phyloP scores from a whole-genome alignment of 1,140 invertebrate genomes.

The Drosophila cardini region DNA sequence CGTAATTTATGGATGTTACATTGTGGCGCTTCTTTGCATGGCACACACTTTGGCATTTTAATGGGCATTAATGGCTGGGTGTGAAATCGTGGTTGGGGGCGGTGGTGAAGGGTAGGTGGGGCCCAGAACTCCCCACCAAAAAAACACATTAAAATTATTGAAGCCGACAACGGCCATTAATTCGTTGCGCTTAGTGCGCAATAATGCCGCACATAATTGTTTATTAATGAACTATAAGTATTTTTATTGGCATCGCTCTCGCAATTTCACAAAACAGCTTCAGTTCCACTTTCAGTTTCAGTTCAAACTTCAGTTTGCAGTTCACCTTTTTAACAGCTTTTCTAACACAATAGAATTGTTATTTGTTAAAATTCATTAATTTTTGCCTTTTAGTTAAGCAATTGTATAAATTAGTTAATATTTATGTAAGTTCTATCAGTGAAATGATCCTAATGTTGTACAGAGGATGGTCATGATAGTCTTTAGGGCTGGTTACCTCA shows the following conservation, averaged over 20 bases:
- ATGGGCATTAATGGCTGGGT: conserved; percentile 69
- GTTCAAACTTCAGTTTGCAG: not conserved
- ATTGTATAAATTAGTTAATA: no score
- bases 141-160: conserved; percentile 79
- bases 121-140: conserved; percentile 12
- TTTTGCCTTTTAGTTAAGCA: no score
- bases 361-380: no score
- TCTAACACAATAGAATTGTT: no score
- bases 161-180: conserved; percentile 76
- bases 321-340: no score
- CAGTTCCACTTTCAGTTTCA: conserved; percentile 4
- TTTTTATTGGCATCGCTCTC: conserved; percentile 69
- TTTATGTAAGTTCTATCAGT: no score
- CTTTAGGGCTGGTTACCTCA: no score
- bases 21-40: conserved; percentile 62
- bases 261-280: not conserved
- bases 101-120: conserved; percentile 1
- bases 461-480: no score
- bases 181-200: conserved; percentile 76
- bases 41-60: conserved; percentile 77
- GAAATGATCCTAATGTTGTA: no score
- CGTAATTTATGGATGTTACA: conserved; percentile 75
- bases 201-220: conserved; percentile 78
- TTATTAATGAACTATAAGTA: conserved; percentile 83
- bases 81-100: not conserved